Base-by-base conservation (phyloP, 2,888 invertebrate species). In the Imbricaverruca yamaguchii region DNA sequence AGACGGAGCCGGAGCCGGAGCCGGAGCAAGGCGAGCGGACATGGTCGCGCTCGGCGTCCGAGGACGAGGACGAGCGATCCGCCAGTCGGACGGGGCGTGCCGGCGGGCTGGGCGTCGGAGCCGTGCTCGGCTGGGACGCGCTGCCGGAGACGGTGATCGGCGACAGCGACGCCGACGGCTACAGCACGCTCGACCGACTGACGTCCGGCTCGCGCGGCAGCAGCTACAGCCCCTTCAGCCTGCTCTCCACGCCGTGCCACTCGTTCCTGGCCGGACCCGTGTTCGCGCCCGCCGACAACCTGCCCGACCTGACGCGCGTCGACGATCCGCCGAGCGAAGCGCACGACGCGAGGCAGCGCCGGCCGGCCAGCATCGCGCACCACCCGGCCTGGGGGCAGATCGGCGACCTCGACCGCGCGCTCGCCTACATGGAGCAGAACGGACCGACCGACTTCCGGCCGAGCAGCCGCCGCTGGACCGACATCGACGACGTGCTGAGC, bases 371-470 rank as follows among this genome's bases (percentile, higher is more conserved):
- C 55, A 74, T 74, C 74, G 74, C 21, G 23, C 18, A 74, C 21
- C 74, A 74, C 74, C 74, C 74, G 55, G 74, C 74, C 53, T 74
- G 74, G 74, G 74, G 74, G 15, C 74, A 74, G 74, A 74, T 74
- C 55, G 18, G 74, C n/a, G 74, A 74, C 55, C 74, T 74, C 55
- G 74, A 74, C 74, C 74, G 74, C 18, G 74, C 74, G 53, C 55
- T 74, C 9, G 74, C 74, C 53, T 74, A 53, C 74, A 74, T 74
- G 74, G 74, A 74, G 74, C 53, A 53, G 21, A 74, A 53, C 21
- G 74, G 74, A 3, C 74, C 74, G 55, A 53, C 53, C 74, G 74
- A 74, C 74, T 74, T 53, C 21, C 74, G 74, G 53, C 74, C 74
- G 9, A 74, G 18, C 55, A 74, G 74, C 74, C 74, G 21, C 2